Evolutionary conservation across 2,797 vertebrate species (phyloP).

Genomic region (Pantherophis alleghaniensis): DNA sequence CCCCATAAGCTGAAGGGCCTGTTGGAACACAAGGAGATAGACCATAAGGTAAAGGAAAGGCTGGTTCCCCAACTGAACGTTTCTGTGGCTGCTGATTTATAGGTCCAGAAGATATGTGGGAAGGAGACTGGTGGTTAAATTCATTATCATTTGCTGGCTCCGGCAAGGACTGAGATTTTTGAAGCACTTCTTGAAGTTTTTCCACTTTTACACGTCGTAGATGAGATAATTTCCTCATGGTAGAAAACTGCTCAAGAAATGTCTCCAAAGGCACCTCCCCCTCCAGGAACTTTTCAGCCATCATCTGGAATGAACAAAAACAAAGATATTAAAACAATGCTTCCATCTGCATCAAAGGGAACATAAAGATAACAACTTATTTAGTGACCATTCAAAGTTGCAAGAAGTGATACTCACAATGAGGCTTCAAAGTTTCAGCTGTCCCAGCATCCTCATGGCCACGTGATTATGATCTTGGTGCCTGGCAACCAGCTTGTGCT

Average conservation of each 20-base stretch:
- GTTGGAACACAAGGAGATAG: slow-evolving; percentile 41
- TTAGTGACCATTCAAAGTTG: not conserved
- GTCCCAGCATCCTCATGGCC: not conserved
- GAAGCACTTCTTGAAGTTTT: slow-evolving; percentile 88
- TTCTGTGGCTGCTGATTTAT: not conserved
- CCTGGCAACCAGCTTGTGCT: not conserved
- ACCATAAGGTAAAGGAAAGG: slow-evolving; percentile 76
- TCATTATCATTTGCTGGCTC: slow-evolving; percentile 24
- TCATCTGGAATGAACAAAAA: slow-evolving; percentile 68
- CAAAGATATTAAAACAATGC: accelerated
- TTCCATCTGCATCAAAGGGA: not conserved
- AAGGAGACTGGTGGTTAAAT: slow-evolving; percentile 29
- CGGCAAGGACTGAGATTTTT: slow-evolving; percentile 61
- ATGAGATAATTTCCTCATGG: slow-evolving; percentile 83
- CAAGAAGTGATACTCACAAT: not conserved
- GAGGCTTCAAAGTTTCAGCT: not conserved
- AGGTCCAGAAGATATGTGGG: not conserved
- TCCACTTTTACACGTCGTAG: slow-evolving; percentile 85
- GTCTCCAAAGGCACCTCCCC: slow-evolving; percentile 83
- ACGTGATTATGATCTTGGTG: not conserved
- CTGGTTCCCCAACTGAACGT: slow-evolving; percentile 60
- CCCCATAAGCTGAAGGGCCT: slow-evolving; percentile 61
- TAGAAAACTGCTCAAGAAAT: slow-evolving; percentile 84
- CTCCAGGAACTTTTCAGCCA: slow-evolving; percentile 89
- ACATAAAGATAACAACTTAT: not conserved